Percentiles rank a stretch among this genome's conserved stretches.
phyloP scores from a whole-genome alignment of 2,888 invertebrate genomes.

The Sarcophaga subvicina region DNA sequence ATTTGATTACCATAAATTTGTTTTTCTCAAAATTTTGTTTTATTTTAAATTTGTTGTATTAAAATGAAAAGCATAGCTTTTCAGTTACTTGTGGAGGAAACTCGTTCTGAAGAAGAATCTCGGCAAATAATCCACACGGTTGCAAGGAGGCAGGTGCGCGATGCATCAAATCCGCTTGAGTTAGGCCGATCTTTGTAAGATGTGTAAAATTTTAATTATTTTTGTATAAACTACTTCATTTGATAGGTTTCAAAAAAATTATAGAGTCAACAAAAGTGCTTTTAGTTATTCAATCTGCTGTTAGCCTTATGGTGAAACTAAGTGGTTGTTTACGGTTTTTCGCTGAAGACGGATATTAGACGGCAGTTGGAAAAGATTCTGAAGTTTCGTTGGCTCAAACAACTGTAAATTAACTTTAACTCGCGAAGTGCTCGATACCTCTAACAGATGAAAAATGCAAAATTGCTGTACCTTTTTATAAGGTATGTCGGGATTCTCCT shows the following conservation, averaged over 20 bases:
- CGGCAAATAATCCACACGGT: not conserved
- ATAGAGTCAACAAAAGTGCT: too few species aligned
- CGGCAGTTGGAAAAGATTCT: conserved; percentile 39
- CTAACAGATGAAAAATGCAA: conserved; percentile 35
- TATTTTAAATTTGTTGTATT: not conserved
- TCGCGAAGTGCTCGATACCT: conserved; percentile 28
- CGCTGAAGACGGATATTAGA: conserved; percentile 25
- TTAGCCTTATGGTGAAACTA: conserved; percentile 36
- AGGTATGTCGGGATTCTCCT: not conserved
- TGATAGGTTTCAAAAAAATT: too few species aligned
- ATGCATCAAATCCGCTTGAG: conserved; percentile 42
- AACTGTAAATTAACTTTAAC: conserved; percentile 28
- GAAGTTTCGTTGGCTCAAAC: not conserved
- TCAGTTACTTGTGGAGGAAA: not conserved
- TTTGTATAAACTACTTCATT: not conserved
- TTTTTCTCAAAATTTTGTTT: not conserved
- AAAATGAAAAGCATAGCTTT: conserved; percentile 17
- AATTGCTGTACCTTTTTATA: conserved; percentile 30
- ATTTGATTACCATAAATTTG: not conserved
- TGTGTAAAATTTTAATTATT: not conserved
- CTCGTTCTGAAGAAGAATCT: not conserved
- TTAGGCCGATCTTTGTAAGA: conserved; percentile 25
- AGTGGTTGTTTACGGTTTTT: conserved; percentile 35
- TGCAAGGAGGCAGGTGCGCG: conserved; percentile 27
- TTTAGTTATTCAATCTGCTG: not conserved